phyloP scores from a whole-genome alignment of 2,888 invertebrate species.

The Oscheius sp. region DNA sequence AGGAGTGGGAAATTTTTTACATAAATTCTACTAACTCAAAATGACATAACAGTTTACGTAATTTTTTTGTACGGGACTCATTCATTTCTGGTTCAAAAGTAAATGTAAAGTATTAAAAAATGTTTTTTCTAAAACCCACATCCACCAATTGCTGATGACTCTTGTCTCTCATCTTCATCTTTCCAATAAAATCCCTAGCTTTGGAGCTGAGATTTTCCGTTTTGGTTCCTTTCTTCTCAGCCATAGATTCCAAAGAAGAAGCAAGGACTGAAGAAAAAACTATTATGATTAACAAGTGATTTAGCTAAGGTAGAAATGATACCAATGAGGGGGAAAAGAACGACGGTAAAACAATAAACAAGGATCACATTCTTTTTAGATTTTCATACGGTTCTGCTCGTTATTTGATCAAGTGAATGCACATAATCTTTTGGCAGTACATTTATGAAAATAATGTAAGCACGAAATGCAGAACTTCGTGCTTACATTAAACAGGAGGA shows the following conservation, averaged over 20 bases:
- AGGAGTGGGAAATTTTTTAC: too few species aligned
- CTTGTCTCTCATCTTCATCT: conserved; percentile 32
- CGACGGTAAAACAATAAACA: neutral
- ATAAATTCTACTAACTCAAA: too few species aligned
- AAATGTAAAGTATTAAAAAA: neutral
- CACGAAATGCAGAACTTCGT: too few species aligned
- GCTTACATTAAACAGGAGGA: too few species aligned
- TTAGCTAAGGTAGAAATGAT: neutral
- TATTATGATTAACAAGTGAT: neutral
- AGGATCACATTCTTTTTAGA: too few species aligned
- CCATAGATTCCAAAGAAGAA: conserved; percentile 51
- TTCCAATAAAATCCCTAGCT: conserved; percentile 39
- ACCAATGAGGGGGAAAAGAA: neutral
- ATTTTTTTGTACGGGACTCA: neutral
- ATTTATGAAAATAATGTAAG: too few species aligned
- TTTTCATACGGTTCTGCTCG: too few species aligned
- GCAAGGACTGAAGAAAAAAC: conserved; percentile 51
- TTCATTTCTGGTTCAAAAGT: neutral
- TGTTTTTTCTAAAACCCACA: conserved; percentile 32
- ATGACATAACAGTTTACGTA: neutral
- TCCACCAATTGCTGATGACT: conserved; percentile 51
- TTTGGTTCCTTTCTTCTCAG: conserved; percentile 37
- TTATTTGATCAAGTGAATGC: too few species aligned
- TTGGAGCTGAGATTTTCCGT: conserved; percentile 34
- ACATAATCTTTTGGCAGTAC: too few species aligned